A percentile compares a stretch with the other conserved stretches of the same genome.
phyloP scores from a whole-genome alignment of 2,888 invertebrate species.

The Archaeoteleia sp. region DNA sequence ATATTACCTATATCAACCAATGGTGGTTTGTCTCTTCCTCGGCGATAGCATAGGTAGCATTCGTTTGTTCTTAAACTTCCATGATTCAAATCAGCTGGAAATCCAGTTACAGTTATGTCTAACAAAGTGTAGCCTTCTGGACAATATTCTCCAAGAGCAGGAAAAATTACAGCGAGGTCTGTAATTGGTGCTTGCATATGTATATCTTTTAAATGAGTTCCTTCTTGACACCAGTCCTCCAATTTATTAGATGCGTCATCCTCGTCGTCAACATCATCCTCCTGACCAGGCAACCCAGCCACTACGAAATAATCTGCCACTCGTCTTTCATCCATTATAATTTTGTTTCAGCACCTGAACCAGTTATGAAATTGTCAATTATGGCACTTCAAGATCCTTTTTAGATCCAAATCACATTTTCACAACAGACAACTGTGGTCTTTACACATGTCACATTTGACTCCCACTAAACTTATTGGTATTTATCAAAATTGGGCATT shows the following conservation, averaged over 20 bases:
- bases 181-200: slow-evolving; percentile 94
- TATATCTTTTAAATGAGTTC: slow-evolving; percentile 85
- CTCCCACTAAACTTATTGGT: no score
- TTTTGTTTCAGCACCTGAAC: slow-evolving; percentile 14
- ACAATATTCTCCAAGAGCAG: slow-evolving; percentile 88
- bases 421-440: background rate
- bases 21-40: slow-evolving; percentile 96
- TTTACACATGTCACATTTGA: slow-evolving; percentile 1
- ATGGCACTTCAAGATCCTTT: slow-evolving; percentile 42
- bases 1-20: slow-evolving; percentile 94
- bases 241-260: slow-evolving; percentile 81
- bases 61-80: slow-evolving; percentile 95
- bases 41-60: slow-evolving; percentile 92
- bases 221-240: slow-evolving; percentile 76
- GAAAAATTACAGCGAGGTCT: slow-evolving; percentile 94
- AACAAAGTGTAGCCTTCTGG: slow-evolving; percentile 86
- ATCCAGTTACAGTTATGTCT: slow-evolving; percentile 88
- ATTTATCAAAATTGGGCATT: no score
- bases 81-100: slow-evolving; percentile 97
- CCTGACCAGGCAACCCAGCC: slow-evolving; percentile 87
- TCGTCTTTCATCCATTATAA: slow-evolving; percentile 86
- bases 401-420: slow-evolving; percentile 41
- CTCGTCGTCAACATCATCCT: slow-evolving; percentile 78
- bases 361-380: slow-evolving; percentile 16
- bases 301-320: slow-evolving; percentile 99